Evolutionary conservation across 2,888 invertebrate genomes (phyloP).

Genomic region (Tachina grossa): DNA sequence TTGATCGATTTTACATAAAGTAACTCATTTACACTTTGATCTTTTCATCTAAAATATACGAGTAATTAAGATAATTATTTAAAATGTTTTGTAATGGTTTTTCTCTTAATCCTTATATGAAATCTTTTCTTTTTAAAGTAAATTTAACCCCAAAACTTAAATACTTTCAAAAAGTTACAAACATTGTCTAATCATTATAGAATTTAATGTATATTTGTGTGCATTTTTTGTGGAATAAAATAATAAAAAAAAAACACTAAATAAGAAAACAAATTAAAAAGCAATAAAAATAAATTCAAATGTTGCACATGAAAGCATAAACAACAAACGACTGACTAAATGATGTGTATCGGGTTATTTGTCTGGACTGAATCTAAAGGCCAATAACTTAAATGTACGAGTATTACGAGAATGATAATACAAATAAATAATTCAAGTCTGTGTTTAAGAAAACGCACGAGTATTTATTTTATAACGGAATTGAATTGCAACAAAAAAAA

Average conservation of each 20-base stretch:
- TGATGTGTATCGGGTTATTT: conserved; percentile 39
- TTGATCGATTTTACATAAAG: not conserved
- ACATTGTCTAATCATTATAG: conserved; percentile 23
- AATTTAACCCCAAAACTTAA: too few relatives aligned
- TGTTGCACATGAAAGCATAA: conserved; percentile 45
- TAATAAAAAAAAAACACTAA: not conserved
- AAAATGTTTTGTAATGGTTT: not conserved
- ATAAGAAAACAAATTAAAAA: conserved; percentile 56
- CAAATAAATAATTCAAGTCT: conserved; percentile 36
- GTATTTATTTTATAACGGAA: conserved; percentile 53
- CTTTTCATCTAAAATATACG: not conserved
- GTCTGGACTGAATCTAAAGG: conserved; percentile 27
- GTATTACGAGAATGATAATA: conserved; percentile 40
- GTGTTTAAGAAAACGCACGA: conserved; percentile 10
- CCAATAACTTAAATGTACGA: conserved; percentile 21
- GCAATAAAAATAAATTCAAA: conserved; percentile 58
- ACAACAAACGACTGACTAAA: conserved; percentile 48
- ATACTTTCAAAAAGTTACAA: too few relatives aligned
- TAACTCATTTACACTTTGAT: too few relatives aligned
- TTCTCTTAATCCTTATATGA: not conserved
- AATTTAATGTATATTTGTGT: conserved; percentile 24
- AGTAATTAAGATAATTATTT: not conserved
- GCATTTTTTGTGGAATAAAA: not conserved
- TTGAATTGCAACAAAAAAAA: not conserved
- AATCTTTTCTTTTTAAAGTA: not conserved